Conservation (phyloP, 2,888 invertebrate genomes). For the Dicycla oo region DNA sequence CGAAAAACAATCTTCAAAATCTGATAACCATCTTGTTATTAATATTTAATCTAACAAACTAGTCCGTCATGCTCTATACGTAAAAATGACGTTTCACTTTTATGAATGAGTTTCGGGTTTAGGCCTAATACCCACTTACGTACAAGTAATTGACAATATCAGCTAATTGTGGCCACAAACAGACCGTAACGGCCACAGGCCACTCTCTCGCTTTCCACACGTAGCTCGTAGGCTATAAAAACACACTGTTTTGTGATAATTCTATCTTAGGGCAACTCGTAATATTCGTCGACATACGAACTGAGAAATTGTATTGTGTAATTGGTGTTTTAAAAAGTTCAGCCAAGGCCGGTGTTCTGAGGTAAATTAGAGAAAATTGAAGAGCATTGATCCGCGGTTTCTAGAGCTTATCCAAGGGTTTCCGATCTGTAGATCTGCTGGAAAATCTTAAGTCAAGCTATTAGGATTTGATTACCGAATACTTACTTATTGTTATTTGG, state of each 20-base stretch:
- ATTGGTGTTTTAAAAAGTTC: background rate
- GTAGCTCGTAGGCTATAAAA: constrained; percentile 50
- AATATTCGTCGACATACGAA: constrained; percentile 13
- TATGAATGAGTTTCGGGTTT: constrained; percentile 44
- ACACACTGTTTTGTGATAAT: constrained; percentile 49
- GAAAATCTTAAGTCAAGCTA: background rate
- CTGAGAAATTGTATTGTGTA: constrained; percentile 40
- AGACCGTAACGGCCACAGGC: constrained; percentile 77
- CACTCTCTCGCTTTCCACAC: constrained; percentile 77
- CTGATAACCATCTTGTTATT: constrained; percentile 41
- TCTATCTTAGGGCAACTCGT: constrained; percentile 52
- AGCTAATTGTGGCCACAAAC: constrained; percentile 77
- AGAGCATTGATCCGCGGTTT: background rate
- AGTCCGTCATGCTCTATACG: constrained; percentile 49
- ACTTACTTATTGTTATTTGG: background rate
- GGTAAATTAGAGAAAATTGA: background rate
- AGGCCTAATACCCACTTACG: constrained; percentile 22
- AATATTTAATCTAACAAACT: constrained; percentile 44
- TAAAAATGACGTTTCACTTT: constrained; percentile 58
- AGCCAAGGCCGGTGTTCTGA: background rate
- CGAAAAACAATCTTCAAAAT: constrained; percentile 21
- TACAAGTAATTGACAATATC: constrained; percentile 76
- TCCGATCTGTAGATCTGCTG: too few species aligned
- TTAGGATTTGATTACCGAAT: background rate
- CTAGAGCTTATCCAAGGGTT: too few species aligned